These are phyloP conservation scores for Limonius californicus DNA, from an alignment of 1,140 invertebrate species.

Conservation along the genomic window DNA sequence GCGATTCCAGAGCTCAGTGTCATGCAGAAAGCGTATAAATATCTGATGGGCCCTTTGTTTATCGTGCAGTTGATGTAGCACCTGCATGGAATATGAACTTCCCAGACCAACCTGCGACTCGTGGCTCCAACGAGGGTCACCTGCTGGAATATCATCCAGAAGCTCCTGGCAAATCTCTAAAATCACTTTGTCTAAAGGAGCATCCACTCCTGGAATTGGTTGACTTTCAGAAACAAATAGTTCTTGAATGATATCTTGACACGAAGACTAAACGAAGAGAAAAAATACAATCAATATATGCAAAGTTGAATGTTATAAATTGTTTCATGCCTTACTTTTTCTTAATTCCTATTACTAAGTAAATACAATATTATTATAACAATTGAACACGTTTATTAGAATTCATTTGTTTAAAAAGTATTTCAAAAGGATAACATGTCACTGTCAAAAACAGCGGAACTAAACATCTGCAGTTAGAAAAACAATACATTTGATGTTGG, in stretches of 20 bases:
- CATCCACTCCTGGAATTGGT: constrained; percentile 52
- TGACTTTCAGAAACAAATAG: constrained; percentile 58
- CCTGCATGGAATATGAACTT: constrained; percentile 71
- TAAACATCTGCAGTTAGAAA: too few relatives aligned
- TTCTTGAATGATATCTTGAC: constrained; percentile 62
- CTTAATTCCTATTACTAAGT: too few relatives aligned
- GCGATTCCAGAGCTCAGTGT: constrained; percentile 67
- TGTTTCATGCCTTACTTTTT: too few relatives aligned
- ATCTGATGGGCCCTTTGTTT: constrained; percentile 77
- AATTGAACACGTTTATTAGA: too few relatives aligned
- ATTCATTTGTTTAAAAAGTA: too few relatives aligned
- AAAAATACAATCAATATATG: too few relatives aligned
- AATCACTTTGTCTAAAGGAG: constrained; percentile 63
- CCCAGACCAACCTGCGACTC: constrained; percentile 50
- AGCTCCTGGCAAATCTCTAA: constrained; percentile 72
- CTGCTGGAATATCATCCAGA: constrained; percentile 82
- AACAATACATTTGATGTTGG: too few relatives aligned
- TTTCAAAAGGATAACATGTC: too few relatives aligned
- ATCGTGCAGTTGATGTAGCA: constrained; percentile 77
- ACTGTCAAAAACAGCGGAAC: too few relatives aligned
- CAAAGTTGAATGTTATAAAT: background rate
- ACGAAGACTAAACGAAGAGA: constrained; percentile 54
- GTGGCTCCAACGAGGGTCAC: constrained; percentile 79
- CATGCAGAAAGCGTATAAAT: constrained; percentile 73
- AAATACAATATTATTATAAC: too few relatives aligned